Conservation (phyloP, 2,888 invertebrate genomes). For the Antheraea yamamai region DNA sequence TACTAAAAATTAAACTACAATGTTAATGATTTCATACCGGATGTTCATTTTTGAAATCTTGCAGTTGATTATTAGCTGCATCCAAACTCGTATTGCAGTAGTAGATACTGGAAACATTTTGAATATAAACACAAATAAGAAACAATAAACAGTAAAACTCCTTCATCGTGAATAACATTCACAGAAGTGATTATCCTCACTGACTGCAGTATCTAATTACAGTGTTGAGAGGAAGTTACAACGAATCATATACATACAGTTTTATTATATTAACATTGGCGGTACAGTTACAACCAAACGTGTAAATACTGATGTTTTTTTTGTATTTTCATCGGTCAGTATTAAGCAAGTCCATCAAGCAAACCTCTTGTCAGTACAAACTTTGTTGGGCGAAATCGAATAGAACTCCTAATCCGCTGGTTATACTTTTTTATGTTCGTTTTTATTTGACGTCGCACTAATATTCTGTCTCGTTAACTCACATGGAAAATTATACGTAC, state of each 20-base stretch:
- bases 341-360: neutral
- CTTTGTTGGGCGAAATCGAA: no score
- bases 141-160: neutral
- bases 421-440: no score
- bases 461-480: no score
- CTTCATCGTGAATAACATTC: neutral
- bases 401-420: no score
- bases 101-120: neutral
- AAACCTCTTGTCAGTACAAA: no score
- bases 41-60: conserved; percentile 6
- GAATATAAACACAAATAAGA: neutral
- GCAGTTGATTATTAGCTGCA: neutral
- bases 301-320: neutral
- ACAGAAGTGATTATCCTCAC: neutral
- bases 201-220: neutral
- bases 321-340: neutral
- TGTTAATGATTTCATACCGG: neutral
- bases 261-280: neutral
- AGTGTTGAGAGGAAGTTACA: neutral
- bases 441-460: no score
- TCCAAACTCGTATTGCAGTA: neutral
- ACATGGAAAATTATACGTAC: no score
- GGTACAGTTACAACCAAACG: neutral
- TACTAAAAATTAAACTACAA: neutral
- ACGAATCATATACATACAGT: neutral